Evolutionary conservation across 2,113 vertebrate genomes (phyloP).

Genomic region (Scytalopus superciliaris): DNA sequence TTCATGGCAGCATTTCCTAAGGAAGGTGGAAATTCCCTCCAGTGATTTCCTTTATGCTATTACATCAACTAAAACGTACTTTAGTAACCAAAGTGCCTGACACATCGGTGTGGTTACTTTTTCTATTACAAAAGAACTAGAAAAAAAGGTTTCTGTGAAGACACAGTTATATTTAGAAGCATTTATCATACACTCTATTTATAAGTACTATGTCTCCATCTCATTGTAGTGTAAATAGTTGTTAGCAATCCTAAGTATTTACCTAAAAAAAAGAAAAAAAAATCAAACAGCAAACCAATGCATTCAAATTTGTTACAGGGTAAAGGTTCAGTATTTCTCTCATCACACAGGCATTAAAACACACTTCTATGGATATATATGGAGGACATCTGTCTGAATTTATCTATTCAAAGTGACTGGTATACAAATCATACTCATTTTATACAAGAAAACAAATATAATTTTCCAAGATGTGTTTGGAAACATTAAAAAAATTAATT

Average conservation of each 20-base stretch:
- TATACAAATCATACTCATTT: neutral
- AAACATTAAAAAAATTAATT: conserved; percentile 30
- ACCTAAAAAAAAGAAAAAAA: neutral
- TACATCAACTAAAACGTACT: neutral
- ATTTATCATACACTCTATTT: neutral
- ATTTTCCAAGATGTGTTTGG: neutral
- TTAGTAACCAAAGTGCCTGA: neutral
- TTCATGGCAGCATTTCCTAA: neutral
- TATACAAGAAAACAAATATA: neutral
- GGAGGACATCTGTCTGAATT: neutral
- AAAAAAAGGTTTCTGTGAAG: neutral
- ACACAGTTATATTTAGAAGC: neutral
- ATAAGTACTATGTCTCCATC: neutral
- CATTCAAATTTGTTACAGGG: neutral
- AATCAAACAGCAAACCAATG: neutral
- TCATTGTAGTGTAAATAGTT: neutral
- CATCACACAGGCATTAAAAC: neutral
- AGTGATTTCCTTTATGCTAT: neutral
- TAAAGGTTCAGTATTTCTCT: neutral
- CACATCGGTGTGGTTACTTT: neutral
- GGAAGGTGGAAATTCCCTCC: neutral
- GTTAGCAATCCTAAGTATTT: neutral
- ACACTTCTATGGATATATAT: neutral
- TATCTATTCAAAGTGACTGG: neutral
- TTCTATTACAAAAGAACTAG: neutral